Base-by-base conservation (phyloP, 2,797 vertebrate species). In the Sebastiscus albofasciatus region DNA sequence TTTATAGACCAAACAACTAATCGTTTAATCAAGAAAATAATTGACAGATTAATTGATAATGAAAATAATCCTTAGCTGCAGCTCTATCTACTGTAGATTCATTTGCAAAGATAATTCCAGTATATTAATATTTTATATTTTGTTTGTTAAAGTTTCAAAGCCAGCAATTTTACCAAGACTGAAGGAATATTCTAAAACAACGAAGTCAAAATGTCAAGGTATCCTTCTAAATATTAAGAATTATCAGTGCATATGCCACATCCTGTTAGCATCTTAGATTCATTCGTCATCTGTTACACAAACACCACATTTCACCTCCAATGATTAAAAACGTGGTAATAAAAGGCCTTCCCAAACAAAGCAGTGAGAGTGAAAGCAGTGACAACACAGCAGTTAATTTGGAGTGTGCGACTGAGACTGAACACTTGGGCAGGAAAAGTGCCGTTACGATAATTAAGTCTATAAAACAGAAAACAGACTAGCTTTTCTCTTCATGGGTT, bases 141-240 rank as follows among this genome's bases (percentile, higher is more conserved):
- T 26, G 3, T 70, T 36, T 26, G 18, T 46, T 69, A 39, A 12
- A 42, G 5, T 29, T 65, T 46, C 1, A 46, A 46, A 52, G 56
- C 31, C 5, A 42, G 22, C 26, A 12, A 11, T 49, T 29, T 46
- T 4, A 59, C 24, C 7, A 33, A 34, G 18, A 12, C 55, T 29
- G 22, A 31, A 11, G 14, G 27, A 74, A 34, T 54, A 34, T 46
- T 22, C 6, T 22, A 9, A 34, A 36, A 52, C 5, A 49, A 18
- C 3, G 0, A 52, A 36, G 2, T 55, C 4, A 80, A 86, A 89
- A 87, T 60, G 76, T 87, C 89, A 89, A 86, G 82, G 85, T 80
- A 88, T 84, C 90, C 90, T 82, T 87, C 26, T 27, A 12, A 80
- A 81, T 78, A 59, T 58, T 71, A 68, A 75, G 26, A 56, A 29